Evolutionary conservation across 2,888 invertebrate species (phyloP).

Genomic region (Apodemia duryi): DNA sequence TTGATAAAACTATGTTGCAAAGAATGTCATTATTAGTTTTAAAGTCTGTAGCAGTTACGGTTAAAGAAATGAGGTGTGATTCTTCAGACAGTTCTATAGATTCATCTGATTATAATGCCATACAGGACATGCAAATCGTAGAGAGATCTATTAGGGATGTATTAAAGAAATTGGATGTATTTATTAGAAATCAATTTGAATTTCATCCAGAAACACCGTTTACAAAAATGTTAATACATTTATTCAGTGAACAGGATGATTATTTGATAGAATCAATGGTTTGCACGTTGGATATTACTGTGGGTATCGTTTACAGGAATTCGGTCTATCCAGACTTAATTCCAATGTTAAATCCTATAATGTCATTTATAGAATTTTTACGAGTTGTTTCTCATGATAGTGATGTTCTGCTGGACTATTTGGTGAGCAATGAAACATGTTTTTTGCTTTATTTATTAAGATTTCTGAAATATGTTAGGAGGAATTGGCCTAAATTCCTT

Average conservation of each 20-base stretch:
- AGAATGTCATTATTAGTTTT: constrained; percentile 92
- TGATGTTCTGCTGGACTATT: constrained; percentile 88
- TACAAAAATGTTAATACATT: constrained; percentile 91
- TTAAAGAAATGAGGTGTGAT: constrained; percentile 93
- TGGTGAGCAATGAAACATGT: constrained; percentile 94
- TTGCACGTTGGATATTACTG: constrained; percentile 92
- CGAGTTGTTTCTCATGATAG: constrained; percentile 90
- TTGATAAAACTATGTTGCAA: constrained; percentile 89
- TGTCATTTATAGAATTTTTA: constrained; percentile 92
- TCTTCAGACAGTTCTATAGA: constrained; percentile 91
- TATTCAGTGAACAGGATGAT: constrained; percentile 95
- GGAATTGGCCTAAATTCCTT: constrained; percentile 91
- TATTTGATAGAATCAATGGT: constrained; percentile 95
- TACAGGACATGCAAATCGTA: constrained; percentile 93
- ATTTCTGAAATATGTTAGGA: constrained; percentile 89
- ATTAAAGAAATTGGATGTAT: constrained; percentile 87
- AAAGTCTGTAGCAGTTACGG: constrained; percentile 93
- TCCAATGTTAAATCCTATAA: constrained; percentile 90
- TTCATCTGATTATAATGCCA: constrained; percentile 91
- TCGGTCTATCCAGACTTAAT: constrained; percentile 89
- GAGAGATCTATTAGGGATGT: constrained; percentile 92
- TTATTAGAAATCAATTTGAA: constrained; percentile 88
- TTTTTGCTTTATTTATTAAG: constrained; percentile 90
- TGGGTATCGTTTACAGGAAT: constrained; percentile 90
- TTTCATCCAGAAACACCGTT: constrained; percentile 93